These are phyloP conservation scores for Carapus acus DNA, from an alignment of 2,797 vertebrate genomes.

Conservation along the genomic window DNA sequence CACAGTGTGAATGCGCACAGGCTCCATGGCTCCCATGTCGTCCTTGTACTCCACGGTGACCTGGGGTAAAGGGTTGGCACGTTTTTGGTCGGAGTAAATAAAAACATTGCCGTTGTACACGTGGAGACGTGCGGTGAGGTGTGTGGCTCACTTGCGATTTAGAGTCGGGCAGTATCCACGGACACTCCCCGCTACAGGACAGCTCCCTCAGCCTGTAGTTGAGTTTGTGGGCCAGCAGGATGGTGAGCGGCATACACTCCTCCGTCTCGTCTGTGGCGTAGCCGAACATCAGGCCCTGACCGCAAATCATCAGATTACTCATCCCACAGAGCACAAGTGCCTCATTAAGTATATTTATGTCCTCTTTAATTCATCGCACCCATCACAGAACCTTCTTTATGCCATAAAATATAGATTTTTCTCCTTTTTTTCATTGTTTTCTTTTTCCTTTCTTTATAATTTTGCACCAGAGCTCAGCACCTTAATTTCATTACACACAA, in stretches of 20 bases:
- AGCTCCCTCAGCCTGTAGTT: constrained; percentile 67
- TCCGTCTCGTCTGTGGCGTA: constrained; percentile 77
- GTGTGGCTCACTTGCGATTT: constrained; percentile 67
- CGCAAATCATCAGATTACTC: constrained; percentile 1
- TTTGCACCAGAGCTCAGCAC: no score
- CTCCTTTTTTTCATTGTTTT: no score
- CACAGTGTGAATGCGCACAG: constrained; percentile 69
- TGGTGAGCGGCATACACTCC: constrained; percentile 75
- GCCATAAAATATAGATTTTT: no score
- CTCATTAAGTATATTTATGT: no score
- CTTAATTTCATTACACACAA: no score
- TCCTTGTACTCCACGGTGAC: constrained; percentile 75
- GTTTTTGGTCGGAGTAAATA: no score
- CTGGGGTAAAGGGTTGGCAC: constrained; percentile 33
- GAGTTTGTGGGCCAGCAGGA: constrained; percentile 72
- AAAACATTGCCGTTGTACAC: no score
- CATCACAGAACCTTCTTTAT: no score
- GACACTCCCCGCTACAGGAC: constrained; percentile 62
- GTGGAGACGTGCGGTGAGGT: no score
- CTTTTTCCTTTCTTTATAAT: no score
- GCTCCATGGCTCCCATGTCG: constrained; percentile 69
- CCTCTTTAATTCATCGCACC: no score
- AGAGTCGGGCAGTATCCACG: constrained; percentile 71
- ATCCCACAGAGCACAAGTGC: no score
- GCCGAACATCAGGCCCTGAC: constrained; percentile 77